Conservation (phyloP, 2,888 invertebrate species). For the Chymomyza procnemis region DNA sequence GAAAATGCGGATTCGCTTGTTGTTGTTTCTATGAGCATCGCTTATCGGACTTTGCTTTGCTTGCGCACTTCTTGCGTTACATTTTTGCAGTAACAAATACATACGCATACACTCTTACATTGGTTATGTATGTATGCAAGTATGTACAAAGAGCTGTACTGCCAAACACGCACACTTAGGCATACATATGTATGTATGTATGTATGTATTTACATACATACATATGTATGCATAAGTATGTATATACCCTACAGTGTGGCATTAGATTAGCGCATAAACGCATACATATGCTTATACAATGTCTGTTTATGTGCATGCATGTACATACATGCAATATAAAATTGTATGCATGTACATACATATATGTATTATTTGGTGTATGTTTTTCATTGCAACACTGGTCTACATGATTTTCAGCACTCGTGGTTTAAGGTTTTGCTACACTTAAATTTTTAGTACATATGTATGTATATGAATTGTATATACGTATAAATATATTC, state of each 20-base stretch:
- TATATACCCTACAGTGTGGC: too few relatives aligned
- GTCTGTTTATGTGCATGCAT: too few relatives aligned
- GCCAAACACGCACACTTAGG: too few relatives aligned
- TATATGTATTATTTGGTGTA: not conserved
- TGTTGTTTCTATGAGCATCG: not conserved
- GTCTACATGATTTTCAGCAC: too few relatives aligned
- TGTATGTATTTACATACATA: not conserved
- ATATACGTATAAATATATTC: too few relatives aligned
- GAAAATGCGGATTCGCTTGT: not conserved
- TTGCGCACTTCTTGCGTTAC: not conserved
- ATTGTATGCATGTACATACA: too few relatives aligned
- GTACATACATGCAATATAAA: too few relatives aligned
- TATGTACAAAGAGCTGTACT: too few relatives aligned
- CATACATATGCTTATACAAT: too few relatives aligned
- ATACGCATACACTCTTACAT: not conserved
- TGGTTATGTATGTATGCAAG: constrained; percentile 13
- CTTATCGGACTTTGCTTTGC: not conserved
- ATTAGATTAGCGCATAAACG: too few relatives aligned
- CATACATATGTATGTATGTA: constrained; percentile 6
- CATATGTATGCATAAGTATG: not conserved
- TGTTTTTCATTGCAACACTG: too few relatives aligned
- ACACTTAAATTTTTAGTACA: not conserved
- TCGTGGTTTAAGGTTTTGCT: too few relatives aligned
- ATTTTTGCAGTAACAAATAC: not conserved
- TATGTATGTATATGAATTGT: not conserved